Evolutionary conservation across 2,888 invertebrate genomes (phyloP).

Genomic region (Therioaphis trifolii): DNA sequence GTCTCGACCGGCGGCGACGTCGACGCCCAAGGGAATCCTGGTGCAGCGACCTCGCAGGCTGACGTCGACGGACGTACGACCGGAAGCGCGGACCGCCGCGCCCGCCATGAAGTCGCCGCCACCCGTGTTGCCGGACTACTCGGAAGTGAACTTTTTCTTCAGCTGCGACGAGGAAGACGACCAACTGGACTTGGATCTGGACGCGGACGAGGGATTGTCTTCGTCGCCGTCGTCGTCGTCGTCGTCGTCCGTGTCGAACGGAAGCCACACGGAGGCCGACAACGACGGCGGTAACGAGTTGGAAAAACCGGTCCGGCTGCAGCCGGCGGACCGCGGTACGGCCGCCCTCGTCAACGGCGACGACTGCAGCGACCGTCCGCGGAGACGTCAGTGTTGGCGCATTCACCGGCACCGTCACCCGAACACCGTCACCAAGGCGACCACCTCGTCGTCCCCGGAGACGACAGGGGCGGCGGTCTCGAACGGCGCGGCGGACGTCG

Average conservation of each 20-base stretch:
- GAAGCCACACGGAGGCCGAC: background rate
- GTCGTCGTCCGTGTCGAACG: background rate
- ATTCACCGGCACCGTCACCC: background rate
- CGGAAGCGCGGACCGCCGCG: background rate
- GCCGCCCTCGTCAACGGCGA: background rate
- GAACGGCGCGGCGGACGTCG: too few species aligned
- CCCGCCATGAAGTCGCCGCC: constrained; percentile 21
- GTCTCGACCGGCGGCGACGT: background rate
- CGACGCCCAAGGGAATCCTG: constrained; percentile 18
- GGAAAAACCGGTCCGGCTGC: background rate
- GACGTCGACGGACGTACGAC: background rate
- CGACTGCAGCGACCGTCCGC: background rate
- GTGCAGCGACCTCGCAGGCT: background rate
- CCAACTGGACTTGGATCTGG: background rate
- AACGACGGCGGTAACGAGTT: background rate
- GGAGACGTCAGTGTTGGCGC: constrained; percentile 10
- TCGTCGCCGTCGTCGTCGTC: too few species aligned
- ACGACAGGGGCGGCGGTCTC: background rate
- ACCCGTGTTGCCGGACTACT: constrained; percentile 53
- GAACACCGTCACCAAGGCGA: background rate
- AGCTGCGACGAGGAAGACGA: constrained; percentile 47
- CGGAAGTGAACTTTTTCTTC: constrained; percentile 52
- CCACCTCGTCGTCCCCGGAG: constrained; percentile 2
- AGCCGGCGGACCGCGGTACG: background rate
- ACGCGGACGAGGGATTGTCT: background rate